Evolutionary conservation across 1,140 invertebrate genomes (phyloP).

Genomic region (Drosophila novamexicana): DNA sequence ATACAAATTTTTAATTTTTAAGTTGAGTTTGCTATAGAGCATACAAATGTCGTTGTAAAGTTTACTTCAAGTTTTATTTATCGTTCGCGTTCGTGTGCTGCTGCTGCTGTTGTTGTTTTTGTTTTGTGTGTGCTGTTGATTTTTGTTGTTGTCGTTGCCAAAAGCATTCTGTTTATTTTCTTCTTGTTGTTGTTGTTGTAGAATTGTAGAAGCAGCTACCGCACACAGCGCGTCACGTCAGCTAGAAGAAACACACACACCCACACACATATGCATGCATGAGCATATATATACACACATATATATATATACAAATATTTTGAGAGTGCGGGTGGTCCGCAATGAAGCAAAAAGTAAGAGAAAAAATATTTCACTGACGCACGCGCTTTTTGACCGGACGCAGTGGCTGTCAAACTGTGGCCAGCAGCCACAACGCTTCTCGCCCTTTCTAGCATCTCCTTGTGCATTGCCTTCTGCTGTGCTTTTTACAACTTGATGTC

Average conservation of each 20-base stretch:
- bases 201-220: slow-evolving; percentile 41
- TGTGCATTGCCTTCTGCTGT: slow-evolving; percentile 37
- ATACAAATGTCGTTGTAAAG: slow-evolving; percentile 16
- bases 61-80: slow-evolving; percentile 6
- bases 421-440: slow-evolving; percentile 47
- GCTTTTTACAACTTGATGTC: slow-evolving; percentile 79
- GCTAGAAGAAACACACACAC: slow-evolving; percentile 34
- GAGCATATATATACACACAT: neutral
- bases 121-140: slow-evolving; percentile 18
- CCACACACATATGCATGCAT: neutral
- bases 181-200: slow-evolving; percentile 21
- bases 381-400: slow-evolving; percentile 52
- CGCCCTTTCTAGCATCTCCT: slow-evolving; percentile 20
- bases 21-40: slow-evolving; percentile 4
- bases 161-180: slow-evolving; percentile 47
- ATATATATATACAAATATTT: slow-evolving; percentile 18
- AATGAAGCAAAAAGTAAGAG: slow-evolving; percentile 24
- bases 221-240: slow-evolving; percentile 53
- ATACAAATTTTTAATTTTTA: too few relatives aligned
- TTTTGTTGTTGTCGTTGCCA: slow-evolving; percentile 39
- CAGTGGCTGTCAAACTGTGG: slow-evolving; percentile 54
- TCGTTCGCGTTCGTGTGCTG: slow-evolving; percentile 29
- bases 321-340: slow-evolving; percentile 60
- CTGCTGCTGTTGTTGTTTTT: neutral
- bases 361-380: slow-evolving; percentile 73